Base-by-base conservation (phyloP, 2,113 vertebrate species). In the Hiodon alosoides region DNA sequence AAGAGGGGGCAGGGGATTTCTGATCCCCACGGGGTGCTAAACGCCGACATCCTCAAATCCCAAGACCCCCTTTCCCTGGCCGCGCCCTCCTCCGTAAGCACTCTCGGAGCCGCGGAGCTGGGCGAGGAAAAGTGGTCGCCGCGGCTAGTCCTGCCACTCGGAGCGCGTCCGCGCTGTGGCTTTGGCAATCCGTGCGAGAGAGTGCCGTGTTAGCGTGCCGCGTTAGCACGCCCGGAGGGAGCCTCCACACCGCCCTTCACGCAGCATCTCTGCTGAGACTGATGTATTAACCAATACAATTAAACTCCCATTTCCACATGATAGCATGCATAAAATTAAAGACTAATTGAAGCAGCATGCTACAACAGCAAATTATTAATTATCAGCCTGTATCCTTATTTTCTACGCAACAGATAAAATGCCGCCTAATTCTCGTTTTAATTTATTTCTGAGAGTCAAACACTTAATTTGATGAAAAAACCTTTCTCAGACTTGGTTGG, bases 81-180 rank as follows among this genome's bases (percentile, higher is more conserved):
- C 65, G 75, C 70, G 4, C 78, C 76, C 78, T 82, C 69, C 78
- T 80, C 74, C 69, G 80, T 47, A 14, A 31, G 79, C 81, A 78
- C 64, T 47, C 14, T 48, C 64, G 3, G 52, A 17, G 51, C 17
- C 0, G 4, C 54, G 7, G 65, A 14, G 83, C 79, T 79, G 81
- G 62, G 80, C 4, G 74, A 86, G 89, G 85, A 90, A 90, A 90
- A 89, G 87, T 88, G 90, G 90, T 90, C 87, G 89, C 86, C 86
- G 81, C 81, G 84, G 86, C 83, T 88, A 89, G 86, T 87, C 31
- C 31, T 85, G 81, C 83, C 74, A 82, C 86, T 79, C 79, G 87
- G 31, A 31, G 31, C 31, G 31, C 31, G 31, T 31, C 31, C 31
- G 31, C 31, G 31, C 31, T 31, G 31, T 31, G 31, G 31, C 31